Evolutionary conservation across 2,797 vertebrate species (phyloP).

Genomic region (Gambelia wislizenii): DNA sequence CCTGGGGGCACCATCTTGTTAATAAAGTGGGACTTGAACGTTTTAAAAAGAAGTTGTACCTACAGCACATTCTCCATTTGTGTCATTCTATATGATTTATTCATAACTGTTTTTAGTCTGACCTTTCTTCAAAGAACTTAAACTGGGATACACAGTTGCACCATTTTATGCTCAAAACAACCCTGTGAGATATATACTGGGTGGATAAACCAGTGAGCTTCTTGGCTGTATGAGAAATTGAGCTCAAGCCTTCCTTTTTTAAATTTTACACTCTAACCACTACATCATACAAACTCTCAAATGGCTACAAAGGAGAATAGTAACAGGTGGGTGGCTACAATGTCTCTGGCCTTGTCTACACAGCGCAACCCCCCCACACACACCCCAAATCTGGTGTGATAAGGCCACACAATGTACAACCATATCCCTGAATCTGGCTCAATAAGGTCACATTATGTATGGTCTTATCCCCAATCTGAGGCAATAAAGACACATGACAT

Average conservation of each 20-base stretch:
- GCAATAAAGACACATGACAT: no score
- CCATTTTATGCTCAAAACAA: neutral
- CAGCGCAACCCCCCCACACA: no score
- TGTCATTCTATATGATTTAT: neutral
- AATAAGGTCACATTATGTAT: no score
- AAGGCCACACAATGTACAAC: no score
- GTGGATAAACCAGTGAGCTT: neutral
- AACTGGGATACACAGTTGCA: neutral
- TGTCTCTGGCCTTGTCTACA: no score
- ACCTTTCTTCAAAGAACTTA: neutral
- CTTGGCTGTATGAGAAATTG: neutral
- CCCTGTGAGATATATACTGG: neutral
- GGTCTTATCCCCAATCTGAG: no score
- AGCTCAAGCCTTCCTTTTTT: neutral
- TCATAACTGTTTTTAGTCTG: neutral
- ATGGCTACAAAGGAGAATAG: neutral
- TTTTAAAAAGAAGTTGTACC: neutral
- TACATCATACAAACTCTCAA: neutral
- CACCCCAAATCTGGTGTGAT: no score
- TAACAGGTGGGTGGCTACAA: neutral
- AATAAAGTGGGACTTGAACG: neutral
- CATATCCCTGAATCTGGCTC: no score
- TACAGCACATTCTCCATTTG: neutral
- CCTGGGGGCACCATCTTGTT: neutral
- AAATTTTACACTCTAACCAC: neutral